Evolutionary conservation across 1,140 invertebrate genomes (phyloP).

Genomic region (Hesperophylax magnus): DNA sequence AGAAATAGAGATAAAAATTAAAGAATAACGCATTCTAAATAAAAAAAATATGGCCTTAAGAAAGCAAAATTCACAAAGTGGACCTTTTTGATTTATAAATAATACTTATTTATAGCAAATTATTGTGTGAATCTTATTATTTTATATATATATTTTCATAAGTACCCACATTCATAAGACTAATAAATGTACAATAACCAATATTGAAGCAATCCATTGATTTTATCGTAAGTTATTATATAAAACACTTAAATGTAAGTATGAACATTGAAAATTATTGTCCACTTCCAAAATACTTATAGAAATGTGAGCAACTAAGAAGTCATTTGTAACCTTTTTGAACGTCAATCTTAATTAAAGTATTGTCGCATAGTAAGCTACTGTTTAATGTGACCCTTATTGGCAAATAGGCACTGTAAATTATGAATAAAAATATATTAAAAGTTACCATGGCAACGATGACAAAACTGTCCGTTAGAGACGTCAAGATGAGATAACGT

Average conservation of each 20-base stretch:
- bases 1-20: too few species aligned
- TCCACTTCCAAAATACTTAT: constrained; percentile 14
- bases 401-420: not conserved
- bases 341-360: too few species aligned
- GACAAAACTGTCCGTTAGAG: too few species aligned
- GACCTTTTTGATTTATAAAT: not conserved
- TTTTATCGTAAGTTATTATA: not conserved
- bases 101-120: not conserved
- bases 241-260: not conserved
- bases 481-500: too few species aligned
- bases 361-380: not conserved
- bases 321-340: too few species aligned
- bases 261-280: constrained; percentile 21
- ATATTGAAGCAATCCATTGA: not conserved
- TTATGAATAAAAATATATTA: constrained; percentile 2
- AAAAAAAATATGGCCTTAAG: too few species aligned
- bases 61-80: too few species aligned
- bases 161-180: constrained; percentile 7
- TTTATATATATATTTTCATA: not conserved
- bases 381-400: not conserved
- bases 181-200: not conserved
- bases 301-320: not conserved
- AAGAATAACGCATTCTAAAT: too few species aligned
- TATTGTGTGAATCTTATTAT: not conserved
- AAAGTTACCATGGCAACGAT: too few species aligned